phyloP scores from a whole-genome alignment of 2,888 invertebrate genomes.

The Noctua janthina region DNA sequence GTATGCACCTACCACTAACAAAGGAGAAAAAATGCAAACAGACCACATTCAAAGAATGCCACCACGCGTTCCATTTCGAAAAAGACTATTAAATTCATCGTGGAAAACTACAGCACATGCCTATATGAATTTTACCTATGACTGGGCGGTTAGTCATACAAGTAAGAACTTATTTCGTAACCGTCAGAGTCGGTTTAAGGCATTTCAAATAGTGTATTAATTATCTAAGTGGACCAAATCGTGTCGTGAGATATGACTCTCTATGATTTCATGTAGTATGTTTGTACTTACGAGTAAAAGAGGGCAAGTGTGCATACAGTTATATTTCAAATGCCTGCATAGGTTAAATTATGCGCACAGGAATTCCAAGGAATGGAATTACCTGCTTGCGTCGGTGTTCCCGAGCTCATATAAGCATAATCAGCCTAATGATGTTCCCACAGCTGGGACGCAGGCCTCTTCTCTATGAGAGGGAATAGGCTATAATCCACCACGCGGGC shows the following conservation, averaged over 20 bases:
- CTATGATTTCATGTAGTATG: constrained; percentile 35
- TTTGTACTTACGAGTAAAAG: background rate
- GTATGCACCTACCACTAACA: background rate
- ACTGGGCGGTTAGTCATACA: constrained; percentile 59
- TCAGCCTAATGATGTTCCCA: no score
- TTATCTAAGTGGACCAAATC: constrained; percentile 59
- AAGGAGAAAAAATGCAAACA: background rate
- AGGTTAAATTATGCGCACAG: background rate
- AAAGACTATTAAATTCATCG: background rate
- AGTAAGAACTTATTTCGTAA: constrained; percentile 66
- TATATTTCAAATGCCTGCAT: background rate
- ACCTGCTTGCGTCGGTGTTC: background rate
- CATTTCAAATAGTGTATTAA: constrained; percentile 64
- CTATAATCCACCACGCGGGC: no score
- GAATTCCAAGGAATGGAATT: background rate
- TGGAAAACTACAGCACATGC: constrained; percentile 38
- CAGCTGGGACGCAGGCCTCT: no score
- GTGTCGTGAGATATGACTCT: constrained; percentile 51
- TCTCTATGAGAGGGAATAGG: no score
- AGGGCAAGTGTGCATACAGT: background rate
- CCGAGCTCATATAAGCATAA: background rate
- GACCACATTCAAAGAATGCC: background rate
- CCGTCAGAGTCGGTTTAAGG: constrained; percentile 49
- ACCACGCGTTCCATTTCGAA: background rate
- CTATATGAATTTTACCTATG: constrained; percentile 59